Evolutionary conservation across 2,113 vertebrate genomes (phyloP).

Genomic region (Mesitornis unicolor): DNA sequence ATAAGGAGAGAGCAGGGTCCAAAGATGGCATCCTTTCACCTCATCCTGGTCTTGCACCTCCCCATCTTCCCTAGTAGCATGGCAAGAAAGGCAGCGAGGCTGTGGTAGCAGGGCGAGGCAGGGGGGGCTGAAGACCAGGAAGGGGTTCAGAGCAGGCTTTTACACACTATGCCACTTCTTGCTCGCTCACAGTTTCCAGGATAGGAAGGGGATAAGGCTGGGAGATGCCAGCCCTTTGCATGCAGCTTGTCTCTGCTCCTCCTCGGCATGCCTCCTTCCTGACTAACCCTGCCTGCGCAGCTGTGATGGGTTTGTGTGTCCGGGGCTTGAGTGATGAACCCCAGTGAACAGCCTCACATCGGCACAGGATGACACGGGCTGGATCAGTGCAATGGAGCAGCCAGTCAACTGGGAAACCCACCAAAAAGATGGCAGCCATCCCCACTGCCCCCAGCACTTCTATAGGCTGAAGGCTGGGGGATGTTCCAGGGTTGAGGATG

Average conservation of each 20-base stretch:
- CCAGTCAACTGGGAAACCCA: not conserved
- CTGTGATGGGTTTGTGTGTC: not conserved
- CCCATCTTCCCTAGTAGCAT: not conserved
- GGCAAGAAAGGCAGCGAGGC: not conserved
- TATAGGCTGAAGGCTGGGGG: not conserved
- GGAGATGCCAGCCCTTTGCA: not conserved
- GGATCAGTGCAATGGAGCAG: not conserved
- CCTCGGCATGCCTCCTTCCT: not conserved
- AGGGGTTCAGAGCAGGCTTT: not conserved
- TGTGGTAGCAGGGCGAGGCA: rapidly evolving
- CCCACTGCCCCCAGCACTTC: not conserved
- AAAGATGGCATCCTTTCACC: not conserved
- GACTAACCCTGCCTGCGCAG: not conserved
- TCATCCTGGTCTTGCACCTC: not conserved
- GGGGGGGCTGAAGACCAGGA: not conserved
- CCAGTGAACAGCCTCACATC: rapidly evolving
- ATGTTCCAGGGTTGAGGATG: not conserved
- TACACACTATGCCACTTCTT: rapidly evolving
- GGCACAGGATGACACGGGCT: rapidly evolving
- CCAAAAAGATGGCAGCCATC: not conserved
- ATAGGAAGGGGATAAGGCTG: not conserved
- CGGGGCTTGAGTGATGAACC: not conserved
- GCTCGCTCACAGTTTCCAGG: rapidly evolving
- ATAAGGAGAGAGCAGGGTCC: not conserved
- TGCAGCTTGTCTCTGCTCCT: not conserved